Percentiles rank a stretch among this genome's conserved stretches.
These are phyloP conservation scores for Palythoa grandiflora DNA, from an alignment of 92 coral and sea anemone species.

Conservation along the genomic window DNA sequence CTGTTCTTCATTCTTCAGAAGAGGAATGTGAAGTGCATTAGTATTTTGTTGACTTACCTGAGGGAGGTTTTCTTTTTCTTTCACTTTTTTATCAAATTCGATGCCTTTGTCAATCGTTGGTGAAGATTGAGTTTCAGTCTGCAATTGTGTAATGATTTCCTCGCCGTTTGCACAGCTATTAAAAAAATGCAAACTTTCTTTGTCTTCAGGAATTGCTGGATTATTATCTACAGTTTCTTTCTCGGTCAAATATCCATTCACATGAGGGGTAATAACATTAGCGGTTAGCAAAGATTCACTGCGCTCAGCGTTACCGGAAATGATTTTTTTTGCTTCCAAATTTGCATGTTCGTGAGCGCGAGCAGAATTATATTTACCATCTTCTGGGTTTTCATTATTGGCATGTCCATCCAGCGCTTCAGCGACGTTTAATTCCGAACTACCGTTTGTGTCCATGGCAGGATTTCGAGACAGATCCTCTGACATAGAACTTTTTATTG, in stretches of 20 bases:
- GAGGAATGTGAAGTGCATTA: background rate
- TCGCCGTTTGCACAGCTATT: background rate
- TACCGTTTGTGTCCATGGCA: background rate
- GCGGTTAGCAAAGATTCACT: background rate
- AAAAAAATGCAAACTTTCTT: constrained; percentile 5
- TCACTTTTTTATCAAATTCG: background rate
- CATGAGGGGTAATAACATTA: background rate
- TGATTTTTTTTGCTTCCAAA: constrained; percentile 7
- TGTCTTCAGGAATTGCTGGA: constrained; percentile 11
- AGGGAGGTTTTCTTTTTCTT: background rate
- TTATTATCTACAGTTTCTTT: background rate
- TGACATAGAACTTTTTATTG: background rate
- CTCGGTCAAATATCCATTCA: constrained; percentile 13
- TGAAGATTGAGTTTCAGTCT: background rate
- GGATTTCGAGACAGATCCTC: background rate
- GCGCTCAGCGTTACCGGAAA: constrained; percentile 3
- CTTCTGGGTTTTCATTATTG: background rate
- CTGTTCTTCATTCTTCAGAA: background rate
- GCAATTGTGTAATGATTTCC: background rate
- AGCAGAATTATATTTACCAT: background rate
- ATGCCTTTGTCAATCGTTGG: background rate
- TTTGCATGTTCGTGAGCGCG: constrained; percentile 17
- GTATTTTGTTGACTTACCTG: background rate
- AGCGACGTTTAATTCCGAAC: background rate
- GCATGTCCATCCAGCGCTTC: background rate